Base-by-base conservation (phyloP, 2,888 invertebrate species). In the Escarpia spicata region DNA sequence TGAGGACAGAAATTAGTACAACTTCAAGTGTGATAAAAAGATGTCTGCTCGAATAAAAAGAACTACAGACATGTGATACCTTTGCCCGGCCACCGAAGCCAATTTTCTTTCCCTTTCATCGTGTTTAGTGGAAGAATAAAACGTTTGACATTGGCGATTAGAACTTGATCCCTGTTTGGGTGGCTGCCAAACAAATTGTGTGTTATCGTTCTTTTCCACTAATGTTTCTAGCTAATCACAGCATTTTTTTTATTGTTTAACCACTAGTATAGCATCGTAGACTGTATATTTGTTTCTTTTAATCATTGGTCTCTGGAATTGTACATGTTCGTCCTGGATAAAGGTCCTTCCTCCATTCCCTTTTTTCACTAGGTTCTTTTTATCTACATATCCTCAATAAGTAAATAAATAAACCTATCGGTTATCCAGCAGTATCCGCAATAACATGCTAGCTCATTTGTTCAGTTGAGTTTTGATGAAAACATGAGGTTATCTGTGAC, bases 91-190 rank as follows among this genome's bases (percentile, higher is more conserved):
- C n/a, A 26, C 75, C 26, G 3, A 19, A 19, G 19, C 19, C 75
- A 75, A 75, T 75, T 75, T 75, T 75, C 75, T 75, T 75, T 75
- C n/a, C 26, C 75, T 75, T 75, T 75, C 75, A 75, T 75, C 75
- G 19, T 75, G 19, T 75, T 75, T 75, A 75, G 75, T 75, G 6
- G 26, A 15, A 75, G 75, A 75, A 4, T 75, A 75, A 75, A 75
- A 75, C 75, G 75, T 75, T 26, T 75, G 26, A 75, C 75, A 26
- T 26, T n/a, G n/a, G 75, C 75, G 75, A 75, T 75, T 75, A 75
- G 26, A 75, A 75, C n/a, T 75, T 75, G 75, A 75, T 75, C 75
- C 75, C 75, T 75, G 19, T 75, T 75, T 75, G 26, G 75, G 26
- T 26, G 75, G n/a, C 19, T 75, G 75, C 75, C 75, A 26, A 75